Evolutionary conservation across 2,113 vertebrate species (phyloP).

Genomic region (Pachypanchax playfairii): DNA sequence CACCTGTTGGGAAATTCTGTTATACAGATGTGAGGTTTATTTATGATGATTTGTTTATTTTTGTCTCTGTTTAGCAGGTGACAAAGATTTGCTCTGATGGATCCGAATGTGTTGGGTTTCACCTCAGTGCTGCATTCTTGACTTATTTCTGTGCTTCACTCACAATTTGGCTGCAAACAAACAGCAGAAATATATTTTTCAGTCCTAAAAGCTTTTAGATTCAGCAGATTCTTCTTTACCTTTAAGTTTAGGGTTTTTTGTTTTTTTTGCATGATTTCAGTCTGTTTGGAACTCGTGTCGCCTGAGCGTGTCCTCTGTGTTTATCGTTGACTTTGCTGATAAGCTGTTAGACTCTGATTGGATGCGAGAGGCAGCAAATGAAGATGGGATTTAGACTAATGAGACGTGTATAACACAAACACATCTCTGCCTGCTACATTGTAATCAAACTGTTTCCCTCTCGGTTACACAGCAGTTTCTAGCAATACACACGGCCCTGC

Average conservation of each 20-base stretch:
- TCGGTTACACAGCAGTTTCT: conserved; percentile 2
- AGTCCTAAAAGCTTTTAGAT: conserved; percentile 9
- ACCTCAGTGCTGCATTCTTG: too few species aligned
- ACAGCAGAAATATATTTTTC: conserved; percentile 2
- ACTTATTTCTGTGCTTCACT: conserved; percentile 25
- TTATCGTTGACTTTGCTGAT: conserved; percentile 65
- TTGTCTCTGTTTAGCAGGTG: conserved; percentile 11
- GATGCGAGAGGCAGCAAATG: conserved; percentile 50
- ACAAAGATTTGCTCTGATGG: conserved; percentile 12
- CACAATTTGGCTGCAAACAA: conserved; percentile 15
- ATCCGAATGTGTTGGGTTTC: too few species aligned
- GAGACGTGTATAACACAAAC: conserved; percentile 20
- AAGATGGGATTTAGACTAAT: conserved; percentile 68
- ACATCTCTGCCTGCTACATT: conserved; percentile 4
- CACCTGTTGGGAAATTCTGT: conserved; percentile 1
- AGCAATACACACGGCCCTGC: conserved; percentile 14
- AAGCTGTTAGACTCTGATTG: conserved; percentile 56
- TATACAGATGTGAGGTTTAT: not conserved
- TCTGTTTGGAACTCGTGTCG: conserved; percentile 15
- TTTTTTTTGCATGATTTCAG: conserved; percentile 18
- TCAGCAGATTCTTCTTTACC: not conserved
- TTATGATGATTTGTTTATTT: conserved; percentile 1
- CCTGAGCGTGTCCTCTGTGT: conserved; percentile 50
- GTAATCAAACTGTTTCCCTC: conserved; percentile 16
- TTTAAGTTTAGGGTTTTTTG: not conserved